Conservation (phyloP, 1,140 invertebrate genomes). For the Theocolax elegans region DNA sequence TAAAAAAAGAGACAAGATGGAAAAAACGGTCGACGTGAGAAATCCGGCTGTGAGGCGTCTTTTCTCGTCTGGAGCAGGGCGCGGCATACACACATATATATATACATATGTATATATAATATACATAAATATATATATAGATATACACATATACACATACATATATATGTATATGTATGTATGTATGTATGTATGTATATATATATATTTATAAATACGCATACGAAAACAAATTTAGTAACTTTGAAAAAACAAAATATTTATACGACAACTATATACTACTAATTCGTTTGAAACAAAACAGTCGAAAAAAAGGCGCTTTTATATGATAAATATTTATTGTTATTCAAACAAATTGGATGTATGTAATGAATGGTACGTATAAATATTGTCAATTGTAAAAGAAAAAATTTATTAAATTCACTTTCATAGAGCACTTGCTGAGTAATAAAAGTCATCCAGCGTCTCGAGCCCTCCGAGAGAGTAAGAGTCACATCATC, state of each 20-base stretch:
- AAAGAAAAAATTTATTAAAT: too few species aligned
- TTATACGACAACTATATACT: too few species aligned
- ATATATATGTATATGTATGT: neutral
- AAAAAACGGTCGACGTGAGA: conserved; percentile 34
- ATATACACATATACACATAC: neutral
- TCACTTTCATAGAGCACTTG: conserved; percentile 2
- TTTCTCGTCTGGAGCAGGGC: conserved; percentile 28
- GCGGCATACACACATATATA: conserved; percentile 19
- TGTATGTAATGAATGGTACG: too few species aligned
- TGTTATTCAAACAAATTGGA: too few species aligned
- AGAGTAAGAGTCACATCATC: conserved; percentile 36
- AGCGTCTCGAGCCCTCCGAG: conserved; percentile 6
- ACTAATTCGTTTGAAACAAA: too few species aligned
- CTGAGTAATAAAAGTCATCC: conserved; percentile 36
- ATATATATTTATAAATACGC: neutral
- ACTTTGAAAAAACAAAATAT: too few species aligned
- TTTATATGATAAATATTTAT: too few species aligned
- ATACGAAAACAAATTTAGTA: too few species aligned
- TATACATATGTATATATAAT: neutral
- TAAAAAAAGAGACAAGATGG: neutral
- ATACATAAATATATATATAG: neutral
- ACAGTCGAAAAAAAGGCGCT: too few species aligned
- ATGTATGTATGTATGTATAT: neutral
- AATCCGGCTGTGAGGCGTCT: conserved; percentile 44
- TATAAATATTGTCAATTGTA: too few species aligned